phyloP scores from a whole-genome alignment of 2,113 vertebrate species.

The Hypanus sabinus region DNA sequence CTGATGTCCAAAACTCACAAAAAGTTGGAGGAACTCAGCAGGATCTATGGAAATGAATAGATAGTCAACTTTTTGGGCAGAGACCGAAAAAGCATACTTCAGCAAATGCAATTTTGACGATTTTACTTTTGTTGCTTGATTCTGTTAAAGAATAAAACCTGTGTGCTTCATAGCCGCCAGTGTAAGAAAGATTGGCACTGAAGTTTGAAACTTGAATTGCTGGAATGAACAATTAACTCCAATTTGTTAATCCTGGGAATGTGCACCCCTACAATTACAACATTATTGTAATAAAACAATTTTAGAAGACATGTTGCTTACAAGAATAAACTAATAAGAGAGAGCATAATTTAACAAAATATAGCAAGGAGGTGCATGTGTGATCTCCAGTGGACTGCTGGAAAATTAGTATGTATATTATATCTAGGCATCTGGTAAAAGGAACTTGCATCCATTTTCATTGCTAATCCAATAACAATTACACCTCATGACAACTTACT shows the following conservation, averaged over 20 bases:
- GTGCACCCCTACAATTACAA: background rate
- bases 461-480: background rate
- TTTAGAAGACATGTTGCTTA: background rate
- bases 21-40: too few relatives aligned
- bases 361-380: background rate
- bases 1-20: too few relatives aligned
- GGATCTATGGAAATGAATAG: background rate
- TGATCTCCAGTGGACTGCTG: background rate
- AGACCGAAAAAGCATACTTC: background rate
- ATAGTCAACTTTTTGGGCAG: background rate
- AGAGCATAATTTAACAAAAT: background rate
- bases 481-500: background rate
- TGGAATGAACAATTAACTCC: background rate
- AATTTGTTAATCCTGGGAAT: background rate
- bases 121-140: background rate
- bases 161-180: background rate
- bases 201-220: background rate
- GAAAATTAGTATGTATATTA: background rate
- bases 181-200: background rate
- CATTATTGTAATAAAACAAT: background rate
- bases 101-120: background rate
- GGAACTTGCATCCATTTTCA: background rate
- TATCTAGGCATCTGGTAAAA: background rate
- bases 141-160: background rate
- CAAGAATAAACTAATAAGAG: background rate